Evolutionary conservation across 2,113 vertebrate species (phyloP).

Genomic region (Marmota flaviventris): DNA sequence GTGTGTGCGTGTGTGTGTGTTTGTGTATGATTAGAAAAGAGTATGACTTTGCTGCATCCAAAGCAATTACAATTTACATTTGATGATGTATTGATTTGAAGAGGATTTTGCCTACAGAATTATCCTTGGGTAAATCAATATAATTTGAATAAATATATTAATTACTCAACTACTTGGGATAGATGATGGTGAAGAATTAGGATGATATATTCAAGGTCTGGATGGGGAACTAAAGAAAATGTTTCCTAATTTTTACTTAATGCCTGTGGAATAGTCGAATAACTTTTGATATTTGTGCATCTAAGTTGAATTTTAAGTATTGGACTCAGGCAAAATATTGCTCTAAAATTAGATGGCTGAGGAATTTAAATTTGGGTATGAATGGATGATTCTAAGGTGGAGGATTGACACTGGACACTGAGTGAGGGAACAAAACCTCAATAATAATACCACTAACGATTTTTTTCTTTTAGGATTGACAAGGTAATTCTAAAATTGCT

Average conservation of each 20-base stretch:
- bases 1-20: background rate
- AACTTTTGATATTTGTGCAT: background rate
- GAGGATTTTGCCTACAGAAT: background rate
- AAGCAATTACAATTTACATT: background rate
- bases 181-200: background rate
- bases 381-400: background rate
- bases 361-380: background rate
- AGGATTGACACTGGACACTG: background rate
- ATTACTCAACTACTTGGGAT: background rate
- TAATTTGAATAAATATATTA: constrained; percentile 6
- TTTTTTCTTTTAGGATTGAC: background rate
- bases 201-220: background rate
- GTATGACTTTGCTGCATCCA: background rate
- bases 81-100: background rate
- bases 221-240: background rate
- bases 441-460: background rate
- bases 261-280: background rate
- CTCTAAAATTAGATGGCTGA: background rate
- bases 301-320: background rate
- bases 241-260: background rate
- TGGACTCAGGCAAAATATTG: background rate
- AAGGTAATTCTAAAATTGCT: background rate
- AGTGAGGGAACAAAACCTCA: background rate
- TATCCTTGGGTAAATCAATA: background rate
- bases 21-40: background rate